phyloP scores from a whole-genome alignment of 2,113 vertebrate species.

The Brienomyrus longianalis region DNA sequence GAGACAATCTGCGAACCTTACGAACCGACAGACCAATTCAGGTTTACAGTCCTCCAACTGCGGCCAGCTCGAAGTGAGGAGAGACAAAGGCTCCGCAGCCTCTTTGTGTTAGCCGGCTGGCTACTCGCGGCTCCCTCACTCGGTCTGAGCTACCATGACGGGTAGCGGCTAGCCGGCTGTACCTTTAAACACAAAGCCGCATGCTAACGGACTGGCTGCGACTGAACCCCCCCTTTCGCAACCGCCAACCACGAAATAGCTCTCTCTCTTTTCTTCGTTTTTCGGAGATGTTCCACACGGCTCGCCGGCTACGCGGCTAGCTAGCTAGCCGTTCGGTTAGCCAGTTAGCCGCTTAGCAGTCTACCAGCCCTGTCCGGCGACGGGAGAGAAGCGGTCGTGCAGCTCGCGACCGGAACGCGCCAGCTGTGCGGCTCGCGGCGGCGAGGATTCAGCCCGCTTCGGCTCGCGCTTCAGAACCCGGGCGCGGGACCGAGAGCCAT shows the following conservation, averaged over 20 bases:
- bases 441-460: not conserved
- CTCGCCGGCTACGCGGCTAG: not conserved
- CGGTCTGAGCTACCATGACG: not conserved
- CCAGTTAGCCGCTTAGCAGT: not conserved
- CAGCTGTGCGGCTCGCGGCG: not conserved
- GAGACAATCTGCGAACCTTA: not conserved
- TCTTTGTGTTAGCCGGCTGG: slow-evolving; percentile 12
- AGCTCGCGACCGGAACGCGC: not conserved
- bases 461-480: not conserved
- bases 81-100: not conserved
- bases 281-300: not conserved
- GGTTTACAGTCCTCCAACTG: not conserved
- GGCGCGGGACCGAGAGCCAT: not conserved
- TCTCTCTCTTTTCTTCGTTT: not conserved
- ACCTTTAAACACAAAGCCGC: not conserved
- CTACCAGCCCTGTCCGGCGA: not conserved
- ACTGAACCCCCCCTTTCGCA: not conserved
- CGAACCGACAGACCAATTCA: not conserved
- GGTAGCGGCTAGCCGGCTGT: not conserved
- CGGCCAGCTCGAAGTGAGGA: not conserved
- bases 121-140: not conserved
- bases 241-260: not conserved
- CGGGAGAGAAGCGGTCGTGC: not conserved
- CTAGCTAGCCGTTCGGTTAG: not conserved
- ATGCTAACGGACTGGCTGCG: not conserved